Evolutionary conservation across 2,888 invertebrate species (phyloP), one percentile per base, ranked within the genome.

Genomic region (Endotricha flammealis): DNA sequence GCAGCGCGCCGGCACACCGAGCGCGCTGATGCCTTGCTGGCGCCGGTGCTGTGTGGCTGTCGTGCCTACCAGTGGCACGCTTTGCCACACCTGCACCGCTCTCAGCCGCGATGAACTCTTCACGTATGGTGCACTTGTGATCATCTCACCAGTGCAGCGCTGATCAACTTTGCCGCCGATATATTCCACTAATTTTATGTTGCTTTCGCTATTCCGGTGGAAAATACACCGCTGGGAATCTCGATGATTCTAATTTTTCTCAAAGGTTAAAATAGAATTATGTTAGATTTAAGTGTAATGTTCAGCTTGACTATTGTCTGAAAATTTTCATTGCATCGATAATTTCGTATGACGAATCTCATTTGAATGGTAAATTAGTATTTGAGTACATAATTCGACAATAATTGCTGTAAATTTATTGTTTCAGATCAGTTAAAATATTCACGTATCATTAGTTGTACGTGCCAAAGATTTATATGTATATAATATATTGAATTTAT

Each of bases 11-110:
- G 31, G 64, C 74, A 64, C 76, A 77, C 42, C 78, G 78, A 42
- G 69, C 78, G 65, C 82, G 83, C 73, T 83, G 80, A 83, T 73
- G 74, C 58, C 63, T 72, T 46, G 65, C 67, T 57, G 64, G 70
- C 57, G 55, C 57, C 45, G 54, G 60, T 44, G 70, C 74, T 52
- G 66, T 64, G 44, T 80, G 82, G 72, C 77, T 82, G 55, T 71
- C 73, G 61, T 81, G 83, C 59, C 66, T 82, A 47, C 80, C 80
- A 44, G 64, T 72, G 53, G 53, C 69, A 41, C 64, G 70, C 39
- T 62, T 64, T 46, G 45, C 58, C 33, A 43, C 64, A 39, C 64
- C 64, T 32, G 50, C 65, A 28, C 56, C 62, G 35, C 57, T 74
- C 41, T 59, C 73, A 32, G 58, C 70, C 42, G 62, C 62, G 70